A percentile compares a stretch with the other conserved stretches of the same genome.
These are phyloP conservation scores for Choristoneura rosaceana DNA, from an alignment of 2,888 invertebrate genomes.

Conservation along the genomic window DNA sequence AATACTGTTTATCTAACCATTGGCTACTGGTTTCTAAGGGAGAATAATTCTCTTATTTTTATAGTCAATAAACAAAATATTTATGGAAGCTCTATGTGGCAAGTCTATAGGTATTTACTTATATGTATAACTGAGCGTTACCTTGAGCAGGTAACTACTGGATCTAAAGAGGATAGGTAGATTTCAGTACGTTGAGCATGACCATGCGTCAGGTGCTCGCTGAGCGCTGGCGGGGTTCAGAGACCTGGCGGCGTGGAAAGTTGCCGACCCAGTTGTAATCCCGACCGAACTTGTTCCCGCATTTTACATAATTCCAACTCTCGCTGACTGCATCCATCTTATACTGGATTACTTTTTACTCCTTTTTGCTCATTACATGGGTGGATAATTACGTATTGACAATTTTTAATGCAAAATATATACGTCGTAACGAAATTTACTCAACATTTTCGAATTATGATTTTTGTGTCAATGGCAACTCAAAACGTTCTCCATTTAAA, in stretches of 20 bases:
- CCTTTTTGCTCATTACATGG: conserved; percentile 8
- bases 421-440: background rate
- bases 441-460: background rate
- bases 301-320: conserved; percentile 63
- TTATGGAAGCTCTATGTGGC: background rate
- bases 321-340: conserved; percentile 53
- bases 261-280: conserved; percentile 69
- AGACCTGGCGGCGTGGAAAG: conserved; percentile 65
- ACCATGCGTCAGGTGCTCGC: background rate
- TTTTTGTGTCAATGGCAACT: background rate
- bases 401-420: background rate
- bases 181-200: background rate
- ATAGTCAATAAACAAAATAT: background rate
- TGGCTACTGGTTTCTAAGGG: background rate
- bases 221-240: conserved; percentile 51
- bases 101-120: background rate
- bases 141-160: background rate
- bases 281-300: conserved; percentile 53
- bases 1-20: background rate
- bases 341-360: conserved; percentile 16
- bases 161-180: background rate
- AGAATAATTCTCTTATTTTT: background rate
- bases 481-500: background rate
- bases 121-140: background rate
- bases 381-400: conserved; percentile 5